Conservation (phyloP, 2,888 invertebrate species). For the Beris chalybata region DNA sequence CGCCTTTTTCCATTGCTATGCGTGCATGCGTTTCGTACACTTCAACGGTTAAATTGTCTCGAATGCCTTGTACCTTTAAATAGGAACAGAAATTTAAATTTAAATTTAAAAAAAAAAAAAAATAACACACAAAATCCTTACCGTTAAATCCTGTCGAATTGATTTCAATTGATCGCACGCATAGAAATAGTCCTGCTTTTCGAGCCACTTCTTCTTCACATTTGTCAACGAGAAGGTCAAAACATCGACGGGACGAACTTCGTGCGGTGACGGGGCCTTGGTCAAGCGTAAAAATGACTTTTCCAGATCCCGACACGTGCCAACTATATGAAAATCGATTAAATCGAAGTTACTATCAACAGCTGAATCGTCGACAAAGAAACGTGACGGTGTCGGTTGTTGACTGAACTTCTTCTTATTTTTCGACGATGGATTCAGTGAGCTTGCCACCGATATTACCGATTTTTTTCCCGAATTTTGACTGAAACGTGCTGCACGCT, state of each 20-base stretch:
- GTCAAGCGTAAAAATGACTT: constrained; percentile 96
- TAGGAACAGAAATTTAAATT: constrained; percentile 31
- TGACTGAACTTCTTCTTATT: constrained; percentile 41
- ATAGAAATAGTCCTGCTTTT: constrained; percentile 91
- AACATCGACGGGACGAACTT: constrained; percentile 88
- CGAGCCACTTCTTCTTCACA: constrained; percentile 89
- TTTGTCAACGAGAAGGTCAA: constrained; percentile 81
- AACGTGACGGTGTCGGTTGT: constrained; percentile 43
- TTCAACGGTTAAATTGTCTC: constrained; percentile 92
- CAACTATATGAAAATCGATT: constrained; percentile 87
- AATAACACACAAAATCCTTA: constrained; percentile 57
- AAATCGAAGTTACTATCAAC: constrained; percentile 77
- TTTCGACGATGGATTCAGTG: constrained; percentile 38
- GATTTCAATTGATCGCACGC: constrained; percentile 98
- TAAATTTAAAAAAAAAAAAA: not conserved
- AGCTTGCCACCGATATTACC: constrained; percentile 49
- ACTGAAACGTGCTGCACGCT: constrained; percentile 85
- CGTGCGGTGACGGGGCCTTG: constrained; percentile 88
- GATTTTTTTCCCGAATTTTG: constrained; percentile 40
- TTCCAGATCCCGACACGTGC: constrained; percentile 91
- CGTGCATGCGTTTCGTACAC: constrained; percentile 99
- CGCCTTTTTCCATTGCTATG: constrained; percentile 96
- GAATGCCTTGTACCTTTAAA: constrained; percentile 87
- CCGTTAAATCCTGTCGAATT: constrained; percentile 97
- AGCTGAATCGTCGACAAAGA: constrained; percentile 61